Base-by-base conservation (phyloP, 2,797 vertebrate genomes). In the Phataginus tetradactyla region DNA sequence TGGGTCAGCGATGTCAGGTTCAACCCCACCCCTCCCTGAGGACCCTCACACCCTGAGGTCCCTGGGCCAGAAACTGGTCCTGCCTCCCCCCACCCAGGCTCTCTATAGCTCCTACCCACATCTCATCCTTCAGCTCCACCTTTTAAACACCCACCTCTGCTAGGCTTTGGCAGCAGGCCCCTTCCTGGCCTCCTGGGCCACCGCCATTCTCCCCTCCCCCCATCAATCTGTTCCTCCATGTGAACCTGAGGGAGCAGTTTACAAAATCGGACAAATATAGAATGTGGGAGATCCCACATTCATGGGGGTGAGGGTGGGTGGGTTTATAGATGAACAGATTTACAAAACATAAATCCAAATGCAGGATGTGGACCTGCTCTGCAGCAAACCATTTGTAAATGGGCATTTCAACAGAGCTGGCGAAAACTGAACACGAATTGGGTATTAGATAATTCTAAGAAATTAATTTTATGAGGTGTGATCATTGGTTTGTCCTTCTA, bases 401-500 rank as follows among this genome's bases (percentile, higher is more conserved):
- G 68, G 83, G 63, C 25, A 78, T 72, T 78, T 89, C 78, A 86
- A 92, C 32, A 74, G 32, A 94, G n/a, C 11, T 64, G 20, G 11
- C 53, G 53, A 42, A 92, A 90, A 94, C 0, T 51, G 64, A 75
- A n/a, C 64, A 83, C 81, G 59, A 66, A 89, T 1, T 81, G 18
- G 27, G 5, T 39, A 63, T 90, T 64, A n/a, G 69, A 55, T 23
- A 29, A 75, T 15, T 77, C 1, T 83, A 68, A 93, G 45, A 63
- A 91, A 64, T 69, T 79, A 84, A 75, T 37, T 84, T 80, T 96
- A 37, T 49, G 61, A 81, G 37, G 21, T 84, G 5, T 42, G 34
- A 69, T 88, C 32, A 92, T 49, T 74, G 42, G 37, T 87, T 78
- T 95, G 49, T 91, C 15, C 5, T 90, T 95, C 72, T 94, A 55